Evolutionary conservation across 2,797 vertebrate species (phyloP).

Genomic region (Nyctibius grandis): DNA sequence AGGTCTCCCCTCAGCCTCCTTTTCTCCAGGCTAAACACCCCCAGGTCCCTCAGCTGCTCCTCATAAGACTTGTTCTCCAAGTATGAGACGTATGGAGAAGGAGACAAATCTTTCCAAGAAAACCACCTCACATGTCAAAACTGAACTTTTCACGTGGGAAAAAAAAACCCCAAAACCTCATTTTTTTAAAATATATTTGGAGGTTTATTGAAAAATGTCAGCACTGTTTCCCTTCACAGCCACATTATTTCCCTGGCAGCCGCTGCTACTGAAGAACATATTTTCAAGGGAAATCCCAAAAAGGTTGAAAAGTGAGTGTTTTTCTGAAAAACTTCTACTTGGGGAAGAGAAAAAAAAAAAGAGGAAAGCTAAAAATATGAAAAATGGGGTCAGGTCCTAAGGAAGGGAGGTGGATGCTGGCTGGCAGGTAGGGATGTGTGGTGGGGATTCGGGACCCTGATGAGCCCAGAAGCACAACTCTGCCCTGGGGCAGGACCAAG

Average conservation of each 20-base stretch:
- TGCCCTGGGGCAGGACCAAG: neutral
- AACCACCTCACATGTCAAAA: neutral
- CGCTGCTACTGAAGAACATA: neutral
- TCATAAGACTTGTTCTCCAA: too few species aligned
- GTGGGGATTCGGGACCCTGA: neutral
- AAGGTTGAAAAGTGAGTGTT: neutral
- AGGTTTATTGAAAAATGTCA: neutral
- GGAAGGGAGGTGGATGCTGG: neutral
- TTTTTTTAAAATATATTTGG: neutral
- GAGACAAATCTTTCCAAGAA: neutral
- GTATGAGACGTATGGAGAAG: fast-evolving
- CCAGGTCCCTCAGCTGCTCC: too few species aligned
- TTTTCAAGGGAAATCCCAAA: neutral
- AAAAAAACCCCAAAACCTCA: neutral
- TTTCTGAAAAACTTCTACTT: neutral
- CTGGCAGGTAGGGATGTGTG: neutral
- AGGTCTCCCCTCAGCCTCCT: too few species aligned
- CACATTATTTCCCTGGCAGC: neutral
- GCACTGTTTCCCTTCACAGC: neutral
- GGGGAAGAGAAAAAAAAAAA: neutral
- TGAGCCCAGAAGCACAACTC: neutral
- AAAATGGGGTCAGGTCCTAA: neutral
- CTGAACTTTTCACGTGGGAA: neutral
- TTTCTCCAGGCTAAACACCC: too few species aligned
- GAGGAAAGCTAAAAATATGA: neutral